phyloP scores from a whole-genome alignment of 2,797 vertebrate genomes.

The Pipistrellus pygmaeus region DNA sequence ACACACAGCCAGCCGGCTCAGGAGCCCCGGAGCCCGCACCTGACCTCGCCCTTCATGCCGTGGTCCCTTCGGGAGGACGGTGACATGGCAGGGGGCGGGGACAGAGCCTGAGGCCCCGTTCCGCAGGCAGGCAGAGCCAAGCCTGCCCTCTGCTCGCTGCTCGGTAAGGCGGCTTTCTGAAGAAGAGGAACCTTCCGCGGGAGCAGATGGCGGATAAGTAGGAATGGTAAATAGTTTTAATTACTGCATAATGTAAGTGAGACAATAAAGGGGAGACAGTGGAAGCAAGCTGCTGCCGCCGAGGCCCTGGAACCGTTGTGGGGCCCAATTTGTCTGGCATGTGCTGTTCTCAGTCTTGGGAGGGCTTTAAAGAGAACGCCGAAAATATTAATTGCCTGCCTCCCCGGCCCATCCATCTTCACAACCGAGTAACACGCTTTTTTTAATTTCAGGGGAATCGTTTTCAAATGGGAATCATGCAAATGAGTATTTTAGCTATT shows the following conservation, averaged over 20 bases:
- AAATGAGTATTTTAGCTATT: conserved; percentile 96
- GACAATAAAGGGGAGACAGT: conserved; percentile 90
- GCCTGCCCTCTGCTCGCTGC: conserved; percentile 76
- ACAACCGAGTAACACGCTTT: conserved; percentile 89
- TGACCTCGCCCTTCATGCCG: rapidly evolving
- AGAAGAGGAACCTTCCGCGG: conserved; percentile 85
- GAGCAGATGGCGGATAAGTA: conserved; percentile 92
- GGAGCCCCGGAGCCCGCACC: not conserved
- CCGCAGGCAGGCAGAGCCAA: conserved; percentile 16
- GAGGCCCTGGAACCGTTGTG: conserved; percentile 85
- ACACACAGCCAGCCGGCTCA: not conserved
- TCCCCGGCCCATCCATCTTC: conserved; percentile 92
- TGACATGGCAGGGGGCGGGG: rapidly evolving
- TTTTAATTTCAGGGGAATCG: conserved; percentile 92
- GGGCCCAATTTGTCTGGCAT: conserved; percentile 91
- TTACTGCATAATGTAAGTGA: conserved; percentile 93
- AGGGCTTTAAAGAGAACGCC: conserved; percentile 91
- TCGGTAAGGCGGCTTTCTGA: conserved; percentile 85
- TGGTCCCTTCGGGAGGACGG: not conserved
- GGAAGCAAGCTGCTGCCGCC: conserved; percentile 88
- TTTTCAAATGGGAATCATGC: conserved; percentile 92
- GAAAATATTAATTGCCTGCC: conserved; percentile 91
- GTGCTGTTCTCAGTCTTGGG: conserved; percentile 88
- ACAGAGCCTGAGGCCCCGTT: not conserved
- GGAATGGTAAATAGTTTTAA: conserved; percentile 94